Conservation (phyloP, 2,797 vertebrate species). For the Malurus splendens region DNA sequence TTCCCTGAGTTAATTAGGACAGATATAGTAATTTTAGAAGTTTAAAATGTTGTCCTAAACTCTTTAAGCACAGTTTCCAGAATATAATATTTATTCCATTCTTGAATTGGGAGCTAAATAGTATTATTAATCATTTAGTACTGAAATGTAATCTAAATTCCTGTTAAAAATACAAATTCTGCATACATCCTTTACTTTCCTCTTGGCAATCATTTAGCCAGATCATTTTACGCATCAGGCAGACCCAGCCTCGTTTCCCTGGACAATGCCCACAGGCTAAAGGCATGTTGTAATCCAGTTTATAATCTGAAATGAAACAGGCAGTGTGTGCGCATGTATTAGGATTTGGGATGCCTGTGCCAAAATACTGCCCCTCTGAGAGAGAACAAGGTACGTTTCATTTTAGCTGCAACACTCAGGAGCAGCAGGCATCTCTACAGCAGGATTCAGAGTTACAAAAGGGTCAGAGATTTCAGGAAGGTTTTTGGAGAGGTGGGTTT, state of each 20-base stretch:
- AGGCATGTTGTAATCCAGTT: constrained; percentile 45
- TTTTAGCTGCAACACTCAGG: background rate
- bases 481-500: background rate
- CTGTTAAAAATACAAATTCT: background rate
- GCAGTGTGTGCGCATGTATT: background rate
- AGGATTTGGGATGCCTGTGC: background rate
- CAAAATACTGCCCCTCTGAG: background rate
- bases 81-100: background rate
- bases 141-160: background rate
- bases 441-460: background rate
- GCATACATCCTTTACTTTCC: background rate
- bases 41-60: background rate
- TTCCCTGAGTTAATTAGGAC: constrained; percentile 6
- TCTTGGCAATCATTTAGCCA: background rate
- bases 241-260: constrained; percentile 11
- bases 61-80: background rate
- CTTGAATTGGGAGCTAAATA: background rate
- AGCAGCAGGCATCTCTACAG: background rate
- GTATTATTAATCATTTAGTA: background rate
- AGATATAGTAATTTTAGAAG: background rate
- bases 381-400: background rate
- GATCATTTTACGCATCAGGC: background rate
- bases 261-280: background rate
- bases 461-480: background rate
- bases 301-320: constrained; percentile 27